Base-by-base conservation (phyloP, 2,888 invertebrate genomes). In the Herminia tarsipennalis region DNA sequence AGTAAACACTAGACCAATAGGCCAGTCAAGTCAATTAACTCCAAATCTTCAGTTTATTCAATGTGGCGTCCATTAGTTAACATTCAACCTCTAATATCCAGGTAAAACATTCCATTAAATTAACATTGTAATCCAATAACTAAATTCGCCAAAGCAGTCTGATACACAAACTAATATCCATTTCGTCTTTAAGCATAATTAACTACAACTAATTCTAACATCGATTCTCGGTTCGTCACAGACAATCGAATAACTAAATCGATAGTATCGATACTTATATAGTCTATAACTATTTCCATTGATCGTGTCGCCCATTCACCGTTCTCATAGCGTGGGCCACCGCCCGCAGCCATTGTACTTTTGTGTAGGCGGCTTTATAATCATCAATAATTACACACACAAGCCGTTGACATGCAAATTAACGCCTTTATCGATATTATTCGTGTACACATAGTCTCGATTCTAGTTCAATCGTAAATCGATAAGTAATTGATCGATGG, bases 321-420 rank as follows among this genome's bases (percentile, higher is more conserved):
- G 47, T 50, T 29, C 32, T 25, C 42, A 25, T 4, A 25, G 72
- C 70, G 73, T 71, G 70, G 73, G 75, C 55, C 50, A 49, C 54
- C 67, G 75, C 77, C 72, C 66, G 73, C 67, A 60, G 71, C 56
- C 52, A 73, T 73, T 75, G 70, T 72, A 38, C 22, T 53, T 20
- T 51, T 60, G 66, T 55, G 81, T 79, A 55, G 81, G 81, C 68
- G 75, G 59, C 66, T 45, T 72, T 68, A 71, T 73, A 70, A 71
- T 73, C 66, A 59, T 62, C 55, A 50, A 69, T 78, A 74, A 74
- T 77, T 75, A 76, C 59, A 57, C 48, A 42, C 48, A 42, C 61
- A 58, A 58, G 52, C 53, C 60, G 70, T 62, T 66, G 76, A 70
- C 70, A 73, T 73, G 71, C 54, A 73, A 74, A 78, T 78, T 75